Percentiles rank a stretch among this genome's conserved stretches.
Conservation (phyloP, 2,797 vertebrate species). For the Pseudomugil gertrudae region DNA sequence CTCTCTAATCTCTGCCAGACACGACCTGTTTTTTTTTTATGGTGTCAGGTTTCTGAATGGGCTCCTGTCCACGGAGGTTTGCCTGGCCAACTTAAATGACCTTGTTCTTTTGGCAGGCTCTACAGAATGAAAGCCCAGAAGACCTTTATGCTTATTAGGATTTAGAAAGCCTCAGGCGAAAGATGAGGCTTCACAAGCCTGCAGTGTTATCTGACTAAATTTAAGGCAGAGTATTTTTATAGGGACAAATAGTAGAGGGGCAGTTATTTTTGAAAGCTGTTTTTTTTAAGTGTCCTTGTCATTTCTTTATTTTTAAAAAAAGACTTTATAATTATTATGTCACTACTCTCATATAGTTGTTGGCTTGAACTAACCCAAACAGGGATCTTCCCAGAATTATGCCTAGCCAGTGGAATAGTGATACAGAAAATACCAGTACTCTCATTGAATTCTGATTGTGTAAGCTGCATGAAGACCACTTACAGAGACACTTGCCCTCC, state of each 20-base stretch:
- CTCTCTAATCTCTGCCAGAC: constrained; percentile 42
- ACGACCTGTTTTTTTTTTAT: constrained; percentile 46
- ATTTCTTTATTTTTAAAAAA: not conserved
- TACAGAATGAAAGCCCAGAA: constrained; percentile 32
- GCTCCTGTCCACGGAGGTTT: constrained; percentile 33
- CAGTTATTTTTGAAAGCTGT: not conserved
- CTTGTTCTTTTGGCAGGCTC: constrained; percentile 47
- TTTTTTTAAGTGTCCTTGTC: not conserved
- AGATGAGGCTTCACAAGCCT: constrained; percentile 16
- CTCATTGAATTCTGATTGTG: not conserved
- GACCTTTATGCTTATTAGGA: constrained; percentile 52
- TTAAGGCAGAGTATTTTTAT: constrained; percentile 1
- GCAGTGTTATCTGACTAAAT: not conserved
- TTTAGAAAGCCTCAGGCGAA: constrained; percentile 31
- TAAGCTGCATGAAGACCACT: not conserved
- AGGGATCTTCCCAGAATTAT: not conserved
- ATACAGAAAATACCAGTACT: not conserved
- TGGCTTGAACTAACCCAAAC: not conserved
- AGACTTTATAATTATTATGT: not conserved
- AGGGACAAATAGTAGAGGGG: not conserved
- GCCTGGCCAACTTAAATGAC: constrained; percentile 49
- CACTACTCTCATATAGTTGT: no score
- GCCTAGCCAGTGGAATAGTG: not conserved
- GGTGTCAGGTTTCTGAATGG: constrained; percentile 66
- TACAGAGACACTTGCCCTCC: not conserved